Base-by-base conservation (phyloP, 2,113 vertebrate species). In the Zootoca vivipara region DNA sequence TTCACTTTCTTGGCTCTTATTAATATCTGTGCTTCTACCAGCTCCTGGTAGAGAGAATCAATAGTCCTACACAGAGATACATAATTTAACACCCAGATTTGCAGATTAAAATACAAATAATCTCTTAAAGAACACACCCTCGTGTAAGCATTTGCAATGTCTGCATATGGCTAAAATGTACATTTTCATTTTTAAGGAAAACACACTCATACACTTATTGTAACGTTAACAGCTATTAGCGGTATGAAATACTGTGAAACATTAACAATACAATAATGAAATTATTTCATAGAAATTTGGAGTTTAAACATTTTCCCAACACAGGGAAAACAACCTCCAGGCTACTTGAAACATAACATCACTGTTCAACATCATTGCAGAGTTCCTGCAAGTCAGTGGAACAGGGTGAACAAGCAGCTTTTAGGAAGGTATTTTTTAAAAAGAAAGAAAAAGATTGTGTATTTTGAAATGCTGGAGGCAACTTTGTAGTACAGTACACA, bases 31-130 rank as follows among this genome's bases (percentile, higher is more conserved):
- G 96, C 95, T 80, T 97, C 93, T n/a, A 96, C 97, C 40, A 98
- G 95, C 12, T 98, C 96, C 90, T 95, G 95, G 89, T 95, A 98
- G 75, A 98, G 96, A 28, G 97, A 98, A 74, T 98, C 97, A 1
- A 97, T 95, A 83, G 96, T 96, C 95, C 98, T 98, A 3, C 0
- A 52, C 89, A 92, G 85, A 93, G 91, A 95, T 52, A 90, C 30
- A 90, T 40, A 7, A 46, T 5, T 75, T 7, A 78, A 46, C 26
- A 67, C 22, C 20, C 38, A 65, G 35, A 12, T 35, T 46, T 89
- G 7, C 69, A 58, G 85, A 62, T 22, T 85, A 64, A 72, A 67
- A 56, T 74, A 84, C 56, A 88, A 70, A 30, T 8, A 35, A 86
- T 83, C 28, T 33, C 18, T 7, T 12, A 89, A 7, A 15, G 9